phyloP scores from a whole-genome alignment of 2,888 invertebrate species.

The Eucera pruinosa region DNA sequence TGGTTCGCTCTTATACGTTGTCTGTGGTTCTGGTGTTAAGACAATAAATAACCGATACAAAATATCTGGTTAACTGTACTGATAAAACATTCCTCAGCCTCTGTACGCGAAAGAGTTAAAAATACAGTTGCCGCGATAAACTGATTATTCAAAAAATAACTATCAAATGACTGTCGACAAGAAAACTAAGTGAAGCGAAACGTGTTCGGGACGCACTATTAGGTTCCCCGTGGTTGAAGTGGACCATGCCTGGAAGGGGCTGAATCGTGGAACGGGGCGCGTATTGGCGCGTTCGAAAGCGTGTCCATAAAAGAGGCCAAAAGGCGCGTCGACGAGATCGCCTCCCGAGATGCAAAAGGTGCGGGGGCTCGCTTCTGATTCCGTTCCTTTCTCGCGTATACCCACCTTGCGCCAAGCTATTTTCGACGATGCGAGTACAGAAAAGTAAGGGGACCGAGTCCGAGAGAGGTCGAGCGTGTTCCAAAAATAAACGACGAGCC shows the following conservation, averaged over 20 bases:
- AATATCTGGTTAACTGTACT: too few relatives aligned
- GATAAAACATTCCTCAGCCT: too few relatives aligned
- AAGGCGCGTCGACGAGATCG: slow-evolving; percentile 27
- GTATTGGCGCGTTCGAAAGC: slow-evolving; percentile 13
- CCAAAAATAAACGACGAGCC: slow-evolving; percentile 73
- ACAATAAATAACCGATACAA: too few relatives aligned
- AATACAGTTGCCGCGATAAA: too few relatives aligned
- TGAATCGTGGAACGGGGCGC: neutral
- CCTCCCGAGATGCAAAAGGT: slow-evolving; percentile 7
- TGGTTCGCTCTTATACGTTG: too few relatives aligned
- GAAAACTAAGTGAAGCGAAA: too few relatives aligned
- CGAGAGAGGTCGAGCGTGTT: slow-evolving; percentile 68
- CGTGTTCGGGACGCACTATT: too few relatives aligned
- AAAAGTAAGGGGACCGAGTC: slow-evolving; percentile 71
- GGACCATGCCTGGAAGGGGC: neutral
- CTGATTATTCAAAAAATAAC: too few relatives aligned
- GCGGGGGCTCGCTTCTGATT: slow-evolving; percentile 55
- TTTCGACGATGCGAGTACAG: slow-evolving; percentile 66
- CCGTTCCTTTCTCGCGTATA: slow-evolving; percentile 52
- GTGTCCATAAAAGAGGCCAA: slow-evolving; percentile 37
- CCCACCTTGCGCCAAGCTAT: slow-evolving; percentile 71
- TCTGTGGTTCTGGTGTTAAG: too few relatives aligned
- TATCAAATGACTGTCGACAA: too few relatives aligned
- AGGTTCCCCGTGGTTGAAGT: too few relatives aligned
- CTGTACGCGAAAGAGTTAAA: too few relatives aligned